A percentile compares a stretch with the other conserved stretches of the same genome.
Evolutionary conservation across 2,113 vertebrate genomes (phyloP).

Genomic region (Eulemur macaco): DNA sequence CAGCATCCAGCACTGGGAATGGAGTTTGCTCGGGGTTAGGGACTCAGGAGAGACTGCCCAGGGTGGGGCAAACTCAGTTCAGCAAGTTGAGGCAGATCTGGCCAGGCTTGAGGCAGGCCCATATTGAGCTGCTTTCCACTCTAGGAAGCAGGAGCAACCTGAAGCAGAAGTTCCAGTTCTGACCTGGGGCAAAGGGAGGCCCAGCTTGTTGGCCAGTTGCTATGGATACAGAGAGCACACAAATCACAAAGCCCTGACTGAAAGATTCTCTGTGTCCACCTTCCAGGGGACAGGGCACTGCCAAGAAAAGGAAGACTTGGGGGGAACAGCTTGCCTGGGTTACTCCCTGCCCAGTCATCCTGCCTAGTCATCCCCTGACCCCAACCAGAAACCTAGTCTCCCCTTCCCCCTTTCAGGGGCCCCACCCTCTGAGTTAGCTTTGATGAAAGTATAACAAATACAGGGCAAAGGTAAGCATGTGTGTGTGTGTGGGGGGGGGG

Average conservation of each 20-base stretch:
- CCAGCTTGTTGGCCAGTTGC: conserved; percentile 55
- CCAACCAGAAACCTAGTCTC: conserved; percentile 8
- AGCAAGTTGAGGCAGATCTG: conserved; percentile 61
- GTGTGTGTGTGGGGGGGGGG: not conserved
- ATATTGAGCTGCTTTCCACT: not conserved
- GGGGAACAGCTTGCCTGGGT: not conserved
- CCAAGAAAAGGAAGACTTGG: not conserved
- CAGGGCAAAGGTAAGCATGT: conserved; percentile 62
- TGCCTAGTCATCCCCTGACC: not conserved
- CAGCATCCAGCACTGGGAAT: not conserved
- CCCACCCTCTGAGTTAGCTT: conserved; percentile 60
- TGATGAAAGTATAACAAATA: conserved; percentile 48
- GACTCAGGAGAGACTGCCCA: conserved; percentile 11
- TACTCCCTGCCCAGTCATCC: not conserved
- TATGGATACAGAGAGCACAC: conserved; percentile 64
- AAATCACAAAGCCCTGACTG: conserved; percentile 56
- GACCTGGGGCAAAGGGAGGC: conserved; percentile 49
- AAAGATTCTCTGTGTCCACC: conserved; percentile 50
- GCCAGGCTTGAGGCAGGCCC: not conserved
- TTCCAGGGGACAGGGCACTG: not conserved
- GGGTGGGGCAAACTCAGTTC: conserved; percentile 38
- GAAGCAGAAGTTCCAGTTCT: conserved; percentile 51
- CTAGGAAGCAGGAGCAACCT: conserved; percentile 25
- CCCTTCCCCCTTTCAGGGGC: not conserved
- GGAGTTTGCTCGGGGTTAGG: not conserved